Base-by-base conservation (phyloP, 1,140 invertebrate species). In the Philopotamus ludificatus region DNA sequence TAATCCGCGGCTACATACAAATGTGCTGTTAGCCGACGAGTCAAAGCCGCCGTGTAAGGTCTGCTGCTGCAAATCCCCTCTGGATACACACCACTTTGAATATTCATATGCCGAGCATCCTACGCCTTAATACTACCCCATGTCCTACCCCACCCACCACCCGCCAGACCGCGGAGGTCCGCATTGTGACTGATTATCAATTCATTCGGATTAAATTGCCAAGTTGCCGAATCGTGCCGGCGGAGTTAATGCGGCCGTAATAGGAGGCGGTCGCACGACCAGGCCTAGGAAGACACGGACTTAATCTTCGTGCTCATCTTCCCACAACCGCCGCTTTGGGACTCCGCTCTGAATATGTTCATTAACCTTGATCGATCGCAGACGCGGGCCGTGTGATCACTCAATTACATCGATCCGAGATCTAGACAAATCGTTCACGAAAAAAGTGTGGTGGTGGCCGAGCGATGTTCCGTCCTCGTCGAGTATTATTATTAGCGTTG, bases 161-260 rank as follows among this genome's bases (percentile, higher is more conserved):
- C 23, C 7, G 16, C 50, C 50, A 53, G 50, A 21, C 20, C 23
- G 10, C 23, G 26, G 21, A 50, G 51, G 58, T 67, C 65, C 50
- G 34, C 60, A 57, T 47, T 49, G 58, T 49, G 28, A 39, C 25
- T 62, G 58, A 67, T 67, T 67, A 67, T 53, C 58, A 39, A 67
- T 67, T 67, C 59, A 67, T 67, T 53, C 58, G 60, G 65, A 50
- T 62, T 67, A 62, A 28, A 62, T 55, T 62, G 58, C 28, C 58
- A 57, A 62, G 65, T 54, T 28, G 47, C 47, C 20, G 59, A 67
- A 57, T 57, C 51, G 59, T 62, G 59, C 41, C 10, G 26, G 39
- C 44, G 7, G 53, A 57, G 22, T 57, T 57, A 25, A 26, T 9
- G 23, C 34, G 53, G 22, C n/a, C 23, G 34, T 57, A 57, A 57